These are phyloP conservation scores for Sinopyrophorus schimmeli DNA, from an alignment of 2,888 invertebrate genomes.

Conservation along the genomic window DNA sequence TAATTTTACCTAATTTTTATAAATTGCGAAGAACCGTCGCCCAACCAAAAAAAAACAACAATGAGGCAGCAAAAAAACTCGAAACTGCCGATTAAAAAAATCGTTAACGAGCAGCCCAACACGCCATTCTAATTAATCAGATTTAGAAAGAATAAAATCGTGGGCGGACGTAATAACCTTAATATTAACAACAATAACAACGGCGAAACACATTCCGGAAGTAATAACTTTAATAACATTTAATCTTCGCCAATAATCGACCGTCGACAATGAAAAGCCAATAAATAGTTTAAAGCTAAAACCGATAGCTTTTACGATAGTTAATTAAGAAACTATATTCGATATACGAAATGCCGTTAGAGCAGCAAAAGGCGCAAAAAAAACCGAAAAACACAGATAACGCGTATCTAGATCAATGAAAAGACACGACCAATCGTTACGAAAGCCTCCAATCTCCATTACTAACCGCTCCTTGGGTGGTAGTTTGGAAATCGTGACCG, in stretches of 20 bases:
- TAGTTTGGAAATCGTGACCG: constrained; percentile 41
- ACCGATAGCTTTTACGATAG: constrained; percentile 11
- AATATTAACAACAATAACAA: too few relatives aligned
- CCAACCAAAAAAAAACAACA: too few relatives aligned
- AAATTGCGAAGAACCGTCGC: too few relatives aligned
- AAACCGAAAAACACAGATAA: constrained; percentile 15
- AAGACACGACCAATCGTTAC: constrained; percentile 34
- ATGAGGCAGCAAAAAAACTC: too few relatives aligned
- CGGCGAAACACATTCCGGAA: too few relatives aligned
- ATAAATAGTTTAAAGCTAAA: constrained; percentile 8
- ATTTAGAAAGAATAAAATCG: too few relatives aligned
- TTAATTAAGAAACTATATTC: constrained; percentile 15
- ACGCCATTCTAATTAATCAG: too few relatives aligned
- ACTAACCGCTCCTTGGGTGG: constrained; percentile 39
- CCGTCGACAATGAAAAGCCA: constrained; percentile 8
- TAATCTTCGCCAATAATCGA: constrained; percentile 21
- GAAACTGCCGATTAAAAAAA: too few relatives aligned
- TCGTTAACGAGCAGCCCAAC: too few relatives aligned
- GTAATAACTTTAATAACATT: too few relatives aligned
- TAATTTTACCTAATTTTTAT: too few relatives aligned
- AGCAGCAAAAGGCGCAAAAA: background rate
- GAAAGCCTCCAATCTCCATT: constrained; percentile 30
- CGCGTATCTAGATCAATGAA: constrained; percentile 34
- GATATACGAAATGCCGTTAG: constrained; percentile 1
- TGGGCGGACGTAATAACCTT: too few relatives aligned